Conservation (phyloP, 2,888 invertebrate genomes). For the Smittia sp. region DNA sequence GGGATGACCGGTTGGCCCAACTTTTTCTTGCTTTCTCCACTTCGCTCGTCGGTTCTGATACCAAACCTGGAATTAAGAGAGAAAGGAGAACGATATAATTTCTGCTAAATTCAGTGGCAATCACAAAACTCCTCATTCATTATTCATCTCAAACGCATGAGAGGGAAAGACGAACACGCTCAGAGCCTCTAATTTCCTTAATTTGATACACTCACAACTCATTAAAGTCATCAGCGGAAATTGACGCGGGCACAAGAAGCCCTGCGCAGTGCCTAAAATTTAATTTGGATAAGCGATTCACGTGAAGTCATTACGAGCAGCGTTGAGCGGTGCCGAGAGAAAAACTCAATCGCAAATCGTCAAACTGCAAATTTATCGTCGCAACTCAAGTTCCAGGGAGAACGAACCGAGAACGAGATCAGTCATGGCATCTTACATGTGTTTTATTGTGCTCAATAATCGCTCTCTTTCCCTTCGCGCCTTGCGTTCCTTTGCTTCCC, state of each 20-base stretch:
- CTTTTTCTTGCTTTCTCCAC: slow-evolving; percentile 91
- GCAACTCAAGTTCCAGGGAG: not conserved
- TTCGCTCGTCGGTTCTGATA: slow-evolving; percentile 90
- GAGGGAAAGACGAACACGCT: slow-evolving; percentile 1
- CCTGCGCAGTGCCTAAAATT: slow-evolving; percentile 11
- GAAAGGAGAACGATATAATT: slow-evolving; percentile 33
- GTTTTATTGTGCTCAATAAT: slow-evolving; percentile 18
- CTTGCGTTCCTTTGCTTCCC: not conserved
- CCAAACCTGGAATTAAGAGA: slow-evolving; percentile 73
- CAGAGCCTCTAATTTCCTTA: slow-evolving; percentile 37
- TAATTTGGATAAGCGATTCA: slow-evolving; percentile 41
- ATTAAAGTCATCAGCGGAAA: slow-evolving; percentile 37
- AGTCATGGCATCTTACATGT: slow-evolving; percentile 35
- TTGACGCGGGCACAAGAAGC: not conserved
- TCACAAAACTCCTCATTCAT: slow-evolving; percentile 26
- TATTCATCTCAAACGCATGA: not conserved
- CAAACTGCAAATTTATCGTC: not conserved
- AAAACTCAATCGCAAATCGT: not conserved
- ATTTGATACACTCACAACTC: slow-evolving; percentile 36
- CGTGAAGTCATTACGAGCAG: slow-evolving; percentile 29
- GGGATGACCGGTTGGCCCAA: slow-evolving; percentile 85
- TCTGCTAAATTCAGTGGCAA: slow-evolving; percentile 39
- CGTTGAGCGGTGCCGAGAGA: not conserved
- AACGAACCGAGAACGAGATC: not conserved
- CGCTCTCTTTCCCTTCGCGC: not conserved